Evolutionary conservation across 1,140 invertebrate species (phyloP).

Genomic region (Diorhabda sublineata): DNA sequence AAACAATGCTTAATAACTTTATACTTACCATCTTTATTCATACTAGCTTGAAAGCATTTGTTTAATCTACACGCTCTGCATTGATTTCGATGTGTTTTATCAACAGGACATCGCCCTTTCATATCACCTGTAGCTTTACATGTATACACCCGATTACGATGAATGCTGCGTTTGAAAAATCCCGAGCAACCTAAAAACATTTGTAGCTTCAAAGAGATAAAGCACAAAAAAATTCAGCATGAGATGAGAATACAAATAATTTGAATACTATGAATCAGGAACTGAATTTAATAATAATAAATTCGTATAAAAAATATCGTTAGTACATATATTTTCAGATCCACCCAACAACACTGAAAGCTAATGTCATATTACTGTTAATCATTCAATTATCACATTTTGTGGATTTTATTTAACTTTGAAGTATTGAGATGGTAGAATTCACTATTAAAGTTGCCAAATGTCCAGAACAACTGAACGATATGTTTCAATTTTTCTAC

Average conservation of each 20-base stretch:
- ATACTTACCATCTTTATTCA: slow-evolving; percentile 98
- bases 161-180: slow-evolving; percentile 96
- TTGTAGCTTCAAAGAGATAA: slow-evolving; percentile 8
- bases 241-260: too few relatives aligned
- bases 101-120: slow-evolving; percentile 91
- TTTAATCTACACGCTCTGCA: slow-evolving; percentile 92
- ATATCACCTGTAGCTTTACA: slow-evolving; percentile 92
- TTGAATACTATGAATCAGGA: too few relatives aligned
- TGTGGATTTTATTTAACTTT: too few relatives aligned
- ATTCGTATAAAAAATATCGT: background rate
- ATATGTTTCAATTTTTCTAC: too few relatives aligned
- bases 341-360: background rate
- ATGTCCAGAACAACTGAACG: too few relatives aligned
- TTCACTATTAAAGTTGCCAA: too few relatives aligned
- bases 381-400: too few relatives aligned
- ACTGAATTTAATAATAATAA: background rate
- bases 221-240: too few relatives aligned
- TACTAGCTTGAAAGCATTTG: slow-evolving; percentile 95
- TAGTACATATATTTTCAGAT: background rate
- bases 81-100: slow-evolving; percentile 96
- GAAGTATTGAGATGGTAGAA: too few relatives aligned
- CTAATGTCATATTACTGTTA: too few relatives aligned
- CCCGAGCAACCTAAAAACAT: slow-evolving; percentile 81
- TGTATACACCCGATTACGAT: slow-evolving; percentile 91
- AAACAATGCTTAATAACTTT: background rate